These are phyloP conservation scores for Brachionus sp. DNA, from an alignment of 1,140 invertebrate species.

Conservation along the genomic window DNA sequence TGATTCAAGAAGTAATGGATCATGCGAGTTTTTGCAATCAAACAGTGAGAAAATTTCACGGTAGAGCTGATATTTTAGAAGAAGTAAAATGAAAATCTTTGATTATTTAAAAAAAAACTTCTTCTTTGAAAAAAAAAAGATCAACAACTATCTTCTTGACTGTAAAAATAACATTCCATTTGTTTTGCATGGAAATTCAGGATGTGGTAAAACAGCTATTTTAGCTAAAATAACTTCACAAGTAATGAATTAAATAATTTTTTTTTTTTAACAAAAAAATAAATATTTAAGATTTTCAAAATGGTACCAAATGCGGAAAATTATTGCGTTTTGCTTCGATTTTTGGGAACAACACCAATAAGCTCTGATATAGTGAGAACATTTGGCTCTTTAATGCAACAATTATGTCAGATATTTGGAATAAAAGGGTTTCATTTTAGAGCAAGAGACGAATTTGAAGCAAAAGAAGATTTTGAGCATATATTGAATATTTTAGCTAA, in stretches of 20 bases:
- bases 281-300: not conserved
- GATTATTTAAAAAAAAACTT: not conserved
- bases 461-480: not conserved
- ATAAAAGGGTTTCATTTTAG: not conserved
- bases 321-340: conserved; percentile 15
- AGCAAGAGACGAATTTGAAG: not conserved
- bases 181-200: conserved; percentile 42
- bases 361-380: not conserved
- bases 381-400: not conserved
- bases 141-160: not conserved
- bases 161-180: not conserved
- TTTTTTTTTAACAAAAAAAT: not conserved
- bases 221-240: conserved; percentile 26
- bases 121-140: not conserved
- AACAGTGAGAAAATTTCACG: conserved; percentile 42
- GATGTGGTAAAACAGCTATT: conserved; percentile 45
- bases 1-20: conserved; percentile 43
- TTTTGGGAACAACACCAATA: conserved; percentile 9
- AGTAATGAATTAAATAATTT: not conserved
- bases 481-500: not conserved
- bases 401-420: not conserved
- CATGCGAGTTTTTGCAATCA: conserved; percentile 43
- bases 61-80: not conserved
- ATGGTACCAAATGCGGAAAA: conserved; percentile 13
- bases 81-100: not conserved